phyloP scores from a whole-genome alignment of 2,797 vertebrate genomes.

The Sebastes taczanowskii region DNA sequence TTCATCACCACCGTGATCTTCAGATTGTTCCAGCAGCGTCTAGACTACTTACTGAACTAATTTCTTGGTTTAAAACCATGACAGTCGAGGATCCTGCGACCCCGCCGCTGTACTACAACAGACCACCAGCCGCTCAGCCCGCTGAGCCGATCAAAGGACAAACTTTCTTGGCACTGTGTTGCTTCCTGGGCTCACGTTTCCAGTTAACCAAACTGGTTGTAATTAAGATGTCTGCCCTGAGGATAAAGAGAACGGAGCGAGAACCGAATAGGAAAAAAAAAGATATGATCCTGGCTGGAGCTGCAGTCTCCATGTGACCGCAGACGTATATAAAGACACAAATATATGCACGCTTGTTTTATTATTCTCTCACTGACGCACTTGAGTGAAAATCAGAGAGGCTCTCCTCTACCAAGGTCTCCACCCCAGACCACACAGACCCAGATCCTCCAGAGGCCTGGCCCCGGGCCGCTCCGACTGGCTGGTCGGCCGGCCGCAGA shows the following conservation, averaged over 20 bases:
- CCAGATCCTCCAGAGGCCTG: slow-evolving; percentile 36
- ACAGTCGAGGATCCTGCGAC: slow-evolving; percentile 17
- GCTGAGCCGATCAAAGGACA: slow-evolving; percentile 58
- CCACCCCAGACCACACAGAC: slow-evolving; percentile 57
- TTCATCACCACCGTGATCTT: background rate
- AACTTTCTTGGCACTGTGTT: slow-evolving; percentile 55
- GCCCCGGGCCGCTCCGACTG: background rate
- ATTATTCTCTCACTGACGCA: slow-evolving; percentile 26
- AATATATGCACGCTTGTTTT: slow-evolving; percentile 38
- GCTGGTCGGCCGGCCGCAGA: slow-evolving; percentile 10
- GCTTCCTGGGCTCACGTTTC: slow-evolving; percentile 74
- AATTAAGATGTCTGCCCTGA: slow-evolving; percentile 61
- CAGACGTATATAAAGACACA: slow-evolving; percentile 30
- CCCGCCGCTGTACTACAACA: background rate
- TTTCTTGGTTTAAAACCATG: slow-evolving; percentile 40
- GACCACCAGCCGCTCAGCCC: slow-evolving; percentile 60
- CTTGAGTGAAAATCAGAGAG: slow-evolving; percentile 9
- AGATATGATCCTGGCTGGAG: slow-evolving; percentile 28
- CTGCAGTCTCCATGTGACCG: slow-evolving; percentile 25
- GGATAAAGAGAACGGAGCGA: slow-evolving; percentile 29
- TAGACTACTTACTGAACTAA: slow-evolving; percentile 28
- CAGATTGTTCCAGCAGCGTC: background rate
- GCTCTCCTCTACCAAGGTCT: slow-evolving; percentile 17
- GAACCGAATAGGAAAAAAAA: background rate
- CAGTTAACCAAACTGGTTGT: slow-evolving; percentile 64